Conservation (phyloP, 2,113 vertebrate genomes). For the Emydura subglobosa region DNA sequence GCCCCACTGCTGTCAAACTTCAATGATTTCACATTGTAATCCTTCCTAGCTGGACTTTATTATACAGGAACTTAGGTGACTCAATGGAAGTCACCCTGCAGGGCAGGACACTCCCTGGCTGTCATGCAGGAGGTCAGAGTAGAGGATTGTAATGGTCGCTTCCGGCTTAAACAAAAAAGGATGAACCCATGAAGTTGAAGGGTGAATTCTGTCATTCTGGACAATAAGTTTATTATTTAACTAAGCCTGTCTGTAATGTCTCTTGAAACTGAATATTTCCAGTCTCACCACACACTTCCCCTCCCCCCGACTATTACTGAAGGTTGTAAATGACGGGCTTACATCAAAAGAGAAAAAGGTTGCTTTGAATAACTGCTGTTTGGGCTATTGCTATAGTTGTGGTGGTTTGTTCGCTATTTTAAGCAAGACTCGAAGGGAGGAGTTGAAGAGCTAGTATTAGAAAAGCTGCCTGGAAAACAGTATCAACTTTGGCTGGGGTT, state of each 20-base stretch:
- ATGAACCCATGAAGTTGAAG: neutral
- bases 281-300: neutral
- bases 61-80: accelerated
- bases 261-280: conserved; percentile 14
- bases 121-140: neutral
- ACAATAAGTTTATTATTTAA: conserved; percentile 6
- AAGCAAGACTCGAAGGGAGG: neutral
- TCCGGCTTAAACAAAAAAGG: neutral
- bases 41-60: neutral
- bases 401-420: neutral
- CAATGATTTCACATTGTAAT: neutral
- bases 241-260: neutral
- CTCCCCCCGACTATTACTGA: neutral
- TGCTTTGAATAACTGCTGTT: neutral
- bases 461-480: neutral
- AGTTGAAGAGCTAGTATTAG: neutral
- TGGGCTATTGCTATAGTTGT: neutral
- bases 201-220: neutral
- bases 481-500: neutral
- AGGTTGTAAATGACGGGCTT: neutral
- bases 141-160: neutral
- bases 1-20: neutral
- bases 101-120: neutral
- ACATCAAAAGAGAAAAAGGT: accelerated
- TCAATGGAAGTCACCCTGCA: neutral